Evolutionary conservation across 2,113 vertebrate species (phyloP).

Genomic region (Nibea coibor): DNA sequence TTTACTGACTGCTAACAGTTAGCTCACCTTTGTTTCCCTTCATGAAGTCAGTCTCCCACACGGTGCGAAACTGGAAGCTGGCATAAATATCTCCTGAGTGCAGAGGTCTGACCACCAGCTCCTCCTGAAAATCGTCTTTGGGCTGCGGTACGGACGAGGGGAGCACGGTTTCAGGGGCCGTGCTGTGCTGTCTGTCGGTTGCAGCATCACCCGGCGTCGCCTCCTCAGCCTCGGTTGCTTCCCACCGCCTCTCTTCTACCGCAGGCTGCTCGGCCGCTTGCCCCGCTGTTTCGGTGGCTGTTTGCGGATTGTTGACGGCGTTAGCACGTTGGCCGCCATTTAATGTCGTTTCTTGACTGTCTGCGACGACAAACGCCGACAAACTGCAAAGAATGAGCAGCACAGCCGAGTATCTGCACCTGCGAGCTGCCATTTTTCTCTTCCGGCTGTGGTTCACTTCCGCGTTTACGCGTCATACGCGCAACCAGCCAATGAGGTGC

Average conservation of each 20-base stretch:
- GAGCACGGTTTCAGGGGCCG: not conserved
- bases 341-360: slow-evolving; percentile 21
- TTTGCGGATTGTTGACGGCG: not conserved
- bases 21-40: slow-evolving; percentile 84
- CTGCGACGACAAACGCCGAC: not conserved
- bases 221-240: slow-evolving; percentile 57
- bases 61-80: slow-evolving; percentile 94
- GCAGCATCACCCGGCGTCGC: slow-evolving; percentile 11
- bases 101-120: slow-evolving; percentile 91
- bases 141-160: slow-evolving; percentile 35
- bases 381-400: slow-evolving; percentile 49
- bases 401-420: slow-evolving; percentile 18
- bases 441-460: slow-evolving; percentile 53
- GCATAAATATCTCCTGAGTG: slow-evolving; percentile 92
- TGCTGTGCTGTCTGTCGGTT: not conserved
- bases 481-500: slow-evolving; percentile 63
- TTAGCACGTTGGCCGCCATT: not conserved
- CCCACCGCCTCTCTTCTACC: slow-evolving; percentile 64
- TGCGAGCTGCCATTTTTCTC: slow-evolving; percentile 77
- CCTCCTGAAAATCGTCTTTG: slow-evolving; percentile 87
- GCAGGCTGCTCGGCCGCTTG: not conserved
- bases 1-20: slow-evolving; percentile 1
- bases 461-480: slow-evolving; percentile 51
- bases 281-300: not conserved
- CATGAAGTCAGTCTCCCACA: slow-evolving; percentile 88